Evolutionary conservation across 2,888 invertebrate species (phyloP), one percentile per base, ranked within the genome.

Genomic region (Ormyrus rosae): DNA sequence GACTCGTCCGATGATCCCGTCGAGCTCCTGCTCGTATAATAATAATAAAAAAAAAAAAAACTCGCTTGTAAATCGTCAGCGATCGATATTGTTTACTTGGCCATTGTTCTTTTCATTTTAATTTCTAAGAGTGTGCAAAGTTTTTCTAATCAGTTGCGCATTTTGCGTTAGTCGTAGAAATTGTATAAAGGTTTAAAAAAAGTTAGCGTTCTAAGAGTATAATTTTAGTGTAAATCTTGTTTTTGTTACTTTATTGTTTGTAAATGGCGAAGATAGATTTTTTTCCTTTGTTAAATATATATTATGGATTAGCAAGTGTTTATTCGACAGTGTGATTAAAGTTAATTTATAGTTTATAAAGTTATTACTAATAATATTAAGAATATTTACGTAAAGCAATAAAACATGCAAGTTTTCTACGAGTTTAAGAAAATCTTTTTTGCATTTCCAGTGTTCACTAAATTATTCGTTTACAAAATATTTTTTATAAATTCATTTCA

Each of bases 1-100:
- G 55, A 65, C 45, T 65, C 58, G 34, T 56, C 9, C 65, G 75
- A 69, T 72, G 82, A 82, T 80, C 71, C 72, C 65, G 56, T 10
- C 46, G 67, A 10, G 50, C 48, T 63, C 56, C 13, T 58, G 13
- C 19, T 34, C 34, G 34, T 34, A 34, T 34, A 4, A 19, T 19
- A 4, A 19, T 19, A 2, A 2, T 2, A 19, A 19, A 19, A 1
- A 19, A 19, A 19, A 19, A 4, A 34, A 34, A 34, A 34, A 34
- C 34, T 34, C 34, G 34, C 34, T 34, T 34, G 34, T 4, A 34
- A 34, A 34, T 34, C 34, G 34, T 34, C 4, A 34, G 34, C 34
- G 34, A 34, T 34, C 34, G 34, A 34, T 34, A 34, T 34, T 78
- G 11, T 58, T 65, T 78, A 19, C 64, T 50, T 51, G 71, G 50